Base-by-base conservation (phyloP, 2,113 vertebrate genomes). In the Xiphorhynchus elegans region DNA sequence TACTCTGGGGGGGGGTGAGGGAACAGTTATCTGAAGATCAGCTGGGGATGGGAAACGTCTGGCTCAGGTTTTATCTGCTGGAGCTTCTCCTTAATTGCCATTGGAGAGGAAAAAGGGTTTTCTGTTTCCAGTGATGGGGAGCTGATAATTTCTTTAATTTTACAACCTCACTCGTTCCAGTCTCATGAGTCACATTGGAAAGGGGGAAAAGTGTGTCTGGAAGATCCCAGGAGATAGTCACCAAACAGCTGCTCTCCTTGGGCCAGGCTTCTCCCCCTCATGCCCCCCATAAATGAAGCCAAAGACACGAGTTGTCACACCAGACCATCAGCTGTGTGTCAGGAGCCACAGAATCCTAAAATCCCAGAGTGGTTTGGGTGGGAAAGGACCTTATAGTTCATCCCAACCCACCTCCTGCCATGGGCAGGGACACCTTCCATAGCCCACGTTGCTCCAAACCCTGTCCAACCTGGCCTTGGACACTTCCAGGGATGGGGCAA, bases 61-160 rank as follows among this genome's bases (percentile, higher is more conserved):
- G 17, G 68, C 53, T 88, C 35, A 17, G 6, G 63, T 63, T 93
- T 89, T 47, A 92, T 93, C 93, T 93, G 26, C 59, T 83, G 59
- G 47, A 89, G 35, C 47, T 95, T 39, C 80, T 77, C 89, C 44
- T 87, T 95, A 93, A 87, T 94, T 94, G 73, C 59, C 64, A 25
- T 29, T 80, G 56, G 60, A 89, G 72, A 75, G 76, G 37, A 91
- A 95, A 90, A 47, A 39, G 39, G 23, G 23, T 0, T 90, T 96
- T 86, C n/a, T 66, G 42, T 86, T 94, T n/a, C 55, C 69, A 64
- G 47, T 33, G 95, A 76, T 92, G 85, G 79, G 55, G 68, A 86
- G 40, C 56, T 42, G 90, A 87, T 92, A 78, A 68, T 72, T 93
- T 75, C 21, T 80, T 74, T 25, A 84, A 46, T 90, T 89, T 84